Evolutionary conservation across 2,888 invertebrate species (phyloP), one percentile per base, ranked within the genome.

Genomic region (Ryuthela nishihirai): DNA sequence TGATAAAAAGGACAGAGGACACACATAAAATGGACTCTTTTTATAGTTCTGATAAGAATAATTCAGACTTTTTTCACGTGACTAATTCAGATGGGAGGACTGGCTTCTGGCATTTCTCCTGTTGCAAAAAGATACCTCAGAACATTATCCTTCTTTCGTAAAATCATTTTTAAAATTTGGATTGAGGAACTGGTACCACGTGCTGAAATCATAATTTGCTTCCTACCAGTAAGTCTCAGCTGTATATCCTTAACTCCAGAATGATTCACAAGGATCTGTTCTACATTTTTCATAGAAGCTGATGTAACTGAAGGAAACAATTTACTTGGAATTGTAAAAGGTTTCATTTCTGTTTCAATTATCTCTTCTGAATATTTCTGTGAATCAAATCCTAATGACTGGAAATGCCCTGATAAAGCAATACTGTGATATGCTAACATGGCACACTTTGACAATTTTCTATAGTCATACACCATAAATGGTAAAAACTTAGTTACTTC

Each of bases 321-420:
- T 32, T 43, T 53, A 4, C 34, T 53, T 1, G 47, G 39, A 5
- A 59, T 53, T 6, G 36, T 7, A 9, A 53, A 21, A 2, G 47
- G 53, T 24, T 59, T 52, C 58, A 59, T 59, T 5, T n/a, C n/a
- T n/a, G n/a, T n/a, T n/a, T 53, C 24, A 2, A 47, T 43, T 2
- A 24, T 24, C 7, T 29, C 32, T 3, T 47, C 52, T 26, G 17
- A 20, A 0, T 5, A 6, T 12, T 3, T 6, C 7, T 25, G 21
- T 5, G 15, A 10, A 25, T 59, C 58, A 17, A 53, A 53, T 7
- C 44, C 40, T 15, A 59, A 12, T 39, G 12, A 39, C 10, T 24
- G 10, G 12, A 59, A 59, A 17, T 42, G 34, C 4, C 58, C 58
- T 6, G 36, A 20, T 9, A 59, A 15, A 6, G 58, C 58, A 26